phyloP scores from a whole-genome alignment of 2,113 vertebrate genomes.

The Mugil cephalus region DNA sequence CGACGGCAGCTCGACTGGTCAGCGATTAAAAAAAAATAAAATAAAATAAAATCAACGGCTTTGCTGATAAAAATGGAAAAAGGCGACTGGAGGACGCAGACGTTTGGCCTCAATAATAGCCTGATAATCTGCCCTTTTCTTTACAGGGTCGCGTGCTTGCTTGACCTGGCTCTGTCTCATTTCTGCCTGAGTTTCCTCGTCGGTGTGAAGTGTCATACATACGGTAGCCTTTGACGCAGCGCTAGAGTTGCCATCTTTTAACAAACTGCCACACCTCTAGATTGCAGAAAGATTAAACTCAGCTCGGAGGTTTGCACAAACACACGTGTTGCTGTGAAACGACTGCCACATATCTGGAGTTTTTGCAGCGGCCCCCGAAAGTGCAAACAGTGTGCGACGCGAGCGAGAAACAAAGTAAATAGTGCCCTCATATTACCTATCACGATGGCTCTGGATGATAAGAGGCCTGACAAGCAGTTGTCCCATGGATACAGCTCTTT shows the following conservation, averaged over 20 bases:
- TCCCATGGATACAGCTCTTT: slow-evolving; percentile 27
- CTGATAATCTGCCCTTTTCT: background rate
- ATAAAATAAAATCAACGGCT: background rate
- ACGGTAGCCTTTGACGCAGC: slow-evolving; percentile 6
- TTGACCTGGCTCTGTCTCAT: slow-evolving; percentile 23
- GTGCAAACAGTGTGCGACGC: slow-evolving; percentile 25
- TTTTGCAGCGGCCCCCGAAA: slow-evolving; percentile 23
- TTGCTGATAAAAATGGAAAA: background rate
- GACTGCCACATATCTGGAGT: slow-evolving; percentile 1
- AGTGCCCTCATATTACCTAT: slow-evolving; percentile 20
- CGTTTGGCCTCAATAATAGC: background rate
- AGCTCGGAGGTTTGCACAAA: background rate
- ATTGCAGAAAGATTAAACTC: slow-evolving; percentile 35
- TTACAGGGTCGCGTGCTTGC: background rate
- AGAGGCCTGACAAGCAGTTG: slow-evolving; percentile 26
- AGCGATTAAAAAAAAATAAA: background rate
- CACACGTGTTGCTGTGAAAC: slow-evolving; percentile 17
- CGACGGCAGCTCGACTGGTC: background rate
- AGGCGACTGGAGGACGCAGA: background rate
- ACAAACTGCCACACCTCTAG: slow-evolving; percentile 45
- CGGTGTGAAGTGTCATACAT: slow-evolving; percentile 19
- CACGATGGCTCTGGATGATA: slow-evolving; percentile 18
- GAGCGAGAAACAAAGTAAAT: slow-evolving; percentile 34
- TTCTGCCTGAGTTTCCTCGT: slow-evolving; percentile 45
- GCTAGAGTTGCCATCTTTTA: slow-evolving; percentile 23